These are phyloP conservation scores for Cabera pusaria DNA, from an alignment of 2,888 invertebrate species.

Conservation along the genomic window DNA sequence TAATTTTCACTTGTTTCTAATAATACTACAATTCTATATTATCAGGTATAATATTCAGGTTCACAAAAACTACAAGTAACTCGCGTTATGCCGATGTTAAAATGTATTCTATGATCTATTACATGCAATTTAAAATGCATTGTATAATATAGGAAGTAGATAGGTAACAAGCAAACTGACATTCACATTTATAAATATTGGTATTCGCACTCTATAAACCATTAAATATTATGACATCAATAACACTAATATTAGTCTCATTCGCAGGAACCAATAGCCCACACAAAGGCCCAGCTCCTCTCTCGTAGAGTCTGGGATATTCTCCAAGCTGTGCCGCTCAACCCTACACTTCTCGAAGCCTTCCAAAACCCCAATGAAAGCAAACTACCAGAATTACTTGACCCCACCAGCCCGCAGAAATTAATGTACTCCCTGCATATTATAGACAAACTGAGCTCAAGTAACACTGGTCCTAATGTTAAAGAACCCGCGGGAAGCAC, in stretches of 20 bases:
- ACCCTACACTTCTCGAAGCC: slow-evolving; percentile 91
- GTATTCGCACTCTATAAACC: no score
- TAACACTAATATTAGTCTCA: slow-evolving; percentile 12
- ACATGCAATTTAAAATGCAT: no score
- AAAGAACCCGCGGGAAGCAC: slow-evolving; percentile 51
- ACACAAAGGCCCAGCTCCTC: slow-evolving; percentile 94
- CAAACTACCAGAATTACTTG: slow-evolving; percentile 89
- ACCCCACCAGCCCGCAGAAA: slow-evolving; percentile 95
- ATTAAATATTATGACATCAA: no score
- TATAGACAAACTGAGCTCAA: slow-evolving; percentile 82
- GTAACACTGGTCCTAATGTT: slow-evolving; percentile 50
- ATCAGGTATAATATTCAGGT: no score
- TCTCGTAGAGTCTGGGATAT: slow-evolving; percentile 98
- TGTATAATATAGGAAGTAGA: no score
- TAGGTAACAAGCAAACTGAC: no score
- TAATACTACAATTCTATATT: no score
- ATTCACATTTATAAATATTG: no score
- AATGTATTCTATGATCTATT: no score
- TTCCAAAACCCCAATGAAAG: slow-evolving; percentile 90
- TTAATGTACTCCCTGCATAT: slow-evolving; percentile 97
- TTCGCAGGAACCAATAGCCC: slow-evolving; percentile 86
- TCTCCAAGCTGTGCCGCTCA: slow-evolving; percentile 94
- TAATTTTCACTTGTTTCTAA: no score
- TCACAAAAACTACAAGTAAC: no score
- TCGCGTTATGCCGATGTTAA: no score